Evolutionary conservation across 2,113 vertebrate species (phyloP).

Genomic region (Hipposideros armiger): DNA sequence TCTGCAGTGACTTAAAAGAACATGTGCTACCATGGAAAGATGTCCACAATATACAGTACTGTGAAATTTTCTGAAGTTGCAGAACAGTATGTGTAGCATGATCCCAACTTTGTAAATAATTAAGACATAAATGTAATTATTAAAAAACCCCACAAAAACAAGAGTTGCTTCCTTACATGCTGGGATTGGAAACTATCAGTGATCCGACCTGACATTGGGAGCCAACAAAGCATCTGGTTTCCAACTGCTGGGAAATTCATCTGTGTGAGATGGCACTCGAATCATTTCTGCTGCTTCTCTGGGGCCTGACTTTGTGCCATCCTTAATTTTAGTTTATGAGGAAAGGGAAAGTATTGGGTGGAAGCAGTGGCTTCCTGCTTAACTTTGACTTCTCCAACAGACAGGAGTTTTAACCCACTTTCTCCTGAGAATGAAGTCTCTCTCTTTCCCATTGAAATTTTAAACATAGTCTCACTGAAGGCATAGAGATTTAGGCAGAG

Average conservation of each 20-base stretch:
- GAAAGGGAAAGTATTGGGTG: neutral
- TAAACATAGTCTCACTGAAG: constrained; percentile 18
- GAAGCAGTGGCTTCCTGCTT: neutral
- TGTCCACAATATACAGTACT: neutral
- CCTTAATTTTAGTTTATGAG: neutral
- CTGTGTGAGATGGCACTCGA: neutral
- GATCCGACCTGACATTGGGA: neutral
- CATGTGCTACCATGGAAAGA: neutral
- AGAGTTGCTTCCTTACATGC: constrained; percentile 22
- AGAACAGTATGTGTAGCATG: neutral
- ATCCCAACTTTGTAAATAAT: neutral
- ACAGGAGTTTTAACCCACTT: neutral
- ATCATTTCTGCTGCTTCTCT: neutral
- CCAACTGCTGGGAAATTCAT: neutral
- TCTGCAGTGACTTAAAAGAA: constrained; percentile 23
- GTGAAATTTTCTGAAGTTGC: neutral
- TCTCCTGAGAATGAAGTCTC: neutral
- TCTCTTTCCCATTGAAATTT: neutral
- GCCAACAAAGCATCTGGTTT: neutral
- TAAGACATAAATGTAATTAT: neutral
- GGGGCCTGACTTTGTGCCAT: neutral
- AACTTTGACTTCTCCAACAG: neutral
- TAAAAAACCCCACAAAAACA: no score
- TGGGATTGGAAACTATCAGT: neutral
- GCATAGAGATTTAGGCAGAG: neutral